These are phyloP conservation scores for Saccopteryx leptura DNA, from an alignment of 2,113 vertebrate species.

Conservation along the genomic window DNA sequence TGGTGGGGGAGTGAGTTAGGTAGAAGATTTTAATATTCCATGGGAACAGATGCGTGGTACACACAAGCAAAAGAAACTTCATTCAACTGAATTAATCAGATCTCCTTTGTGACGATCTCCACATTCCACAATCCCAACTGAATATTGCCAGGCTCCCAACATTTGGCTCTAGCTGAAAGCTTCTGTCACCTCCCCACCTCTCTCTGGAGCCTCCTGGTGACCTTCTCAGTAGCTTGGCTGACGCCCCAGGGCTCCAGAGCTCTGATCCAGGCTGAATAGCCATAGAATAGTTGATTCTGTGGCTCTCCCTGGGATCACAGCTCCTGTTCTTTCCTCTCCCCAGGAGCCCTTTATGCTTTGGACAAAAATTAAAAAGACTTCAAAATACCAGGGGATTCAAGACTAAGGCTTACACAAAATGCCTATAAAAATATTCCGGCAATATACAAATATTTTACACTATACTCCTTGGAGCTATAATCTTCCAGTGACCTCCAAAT, in stretches of 20 bases:
- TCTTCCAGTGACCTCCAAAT: slow-evolving; percentile 27
- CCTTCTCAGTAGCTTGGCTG: slow-evolving; percentile 56
- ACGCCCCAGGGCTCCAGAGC: background rate
- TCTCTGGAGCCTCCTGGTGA: background rate
- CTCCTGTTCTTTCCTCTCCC: slow-evolving; percentile 35
- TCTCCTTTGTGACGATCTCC: slow-evolving; percentile 62
- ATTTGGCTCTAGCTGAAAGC: slow-evolving; percentile 67
- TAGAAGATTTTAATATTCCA: slow-evolving; percentile 40
- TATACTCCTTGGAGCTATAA: background rate
- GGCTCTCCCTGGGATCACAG: slow-evolving; percentile 61
- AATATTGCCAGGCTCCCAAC: slow-evolving; percentile 16
- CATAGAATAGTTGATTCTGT: background rate
- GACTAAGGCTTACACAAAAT: slow-evolving; percentile 50
- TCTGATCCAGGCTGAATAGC: slow-evolving; percentile 60
- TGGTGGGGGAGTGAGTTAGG: too few species aligned
- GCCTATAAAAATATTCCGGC: slow-evolving; percentile 27
- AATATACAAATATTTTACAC: slow-evolving; percentile 62
- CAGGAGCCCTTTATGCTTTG: slow-evolving; percentile 49
- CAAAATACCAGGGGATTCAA: slow-evolving; percentile 39
- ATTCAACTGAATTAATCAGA: slow-evolving; percentile 79
- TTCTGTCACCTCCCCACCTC: background rate
- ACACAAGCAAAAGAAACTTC: slow-evolving; percentile 64
- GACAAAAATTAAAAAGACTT: slow-evolving; percentile 63
- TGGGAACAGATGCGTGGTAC: slow-evolving; percentile 71
- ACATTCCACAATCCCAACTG: slow-evolving; percentile 55